phyloP scores from a whole-genome alignment of 2,113 vertebrate species.

The Anas platyrhynchos region DNA sequence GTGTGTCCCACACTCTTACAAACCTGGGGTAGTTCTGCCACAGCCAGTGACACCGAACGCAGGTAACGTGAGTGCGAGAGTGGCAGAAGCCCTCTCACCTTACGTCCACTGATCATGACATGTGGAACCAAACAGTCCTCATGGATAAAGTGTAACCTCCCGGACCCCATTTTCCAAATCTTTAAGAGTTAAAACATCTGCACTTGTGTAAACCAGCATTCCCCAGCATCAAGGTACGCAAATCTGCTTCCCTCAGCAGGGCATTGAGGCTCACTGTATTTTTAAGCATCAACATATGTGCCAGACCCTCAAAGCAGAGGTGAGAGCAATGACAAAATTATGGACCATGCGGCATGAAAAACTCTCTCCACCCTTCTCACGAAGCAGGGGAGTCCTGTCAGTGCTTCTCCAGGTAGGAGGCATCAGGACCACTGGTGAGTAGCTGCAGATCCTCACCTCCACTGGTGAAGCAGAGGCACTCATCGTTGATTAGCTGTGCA shows the following conservation, averaged over 20 bases:
- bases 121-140: not conserved
- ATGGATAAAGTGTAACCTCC: not conserved
- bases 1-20: not conserved
- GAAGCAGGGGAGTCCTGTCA: not conserved
- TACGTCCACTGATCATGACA: not conserved
- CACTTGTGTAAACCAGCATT: not conserved
- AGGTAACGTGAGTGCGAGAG: not conserved
- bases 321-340: not conserved
- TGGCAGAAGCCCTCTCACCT: not conserved
- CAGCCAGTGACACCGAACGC: not conserved
- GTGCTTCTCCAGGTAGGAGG: not conserved
- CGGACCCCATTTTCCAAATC: not conserved
- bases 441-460: not conserved
- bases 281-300: not conserved
- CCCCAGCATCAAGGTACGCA: rapidly evolving
- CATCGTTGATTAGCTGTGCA: not conserved
- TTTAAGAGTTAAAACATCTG: not conserved
- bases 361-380: not conserved
- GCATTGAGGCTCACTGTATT: not conserved
- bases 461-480: not conserved
- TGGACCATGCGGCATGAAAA: rapidly evolving
- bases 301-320: not conserved
- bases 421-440: rapidly evolving
- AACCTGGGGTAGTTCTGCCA: not conserved
- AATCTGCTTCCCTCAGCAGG: not conserved